Percentiles rank a stretch among this genome's conserved stretches.
These are phyloP conservation scores for Morone saxatilis DNA, from an alignment of 2,113 vertebrate genomes.

Conservation along the genomic window DNA sequence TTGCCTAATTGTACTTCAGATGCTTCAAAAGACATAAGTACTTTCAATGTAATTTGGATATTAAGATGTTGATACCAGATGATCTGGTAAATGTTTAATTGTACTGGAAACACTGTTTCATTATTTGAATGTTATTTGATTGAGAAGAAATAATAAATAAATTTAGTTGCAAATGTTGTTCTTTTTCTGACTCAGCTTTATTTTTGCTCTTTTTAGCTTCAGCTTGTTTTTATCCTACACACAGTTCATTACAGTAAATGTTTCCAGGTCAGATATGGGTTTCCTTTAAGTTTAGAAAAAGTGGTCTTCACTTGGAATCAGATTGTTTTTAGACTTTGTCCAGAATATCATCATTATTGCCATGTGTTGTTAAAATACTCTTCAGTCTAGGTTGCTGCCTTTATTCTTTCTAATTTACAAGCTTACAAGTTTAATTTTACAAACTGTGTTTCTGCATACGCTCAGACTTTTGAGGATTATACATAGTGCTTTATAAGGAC, in stretches of 20 bases:
- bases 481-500: too few species aligned
- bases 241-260: neutral
- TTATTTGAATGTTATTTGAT: neutral
- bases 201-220: neutral
- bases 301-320: too few species aligned
- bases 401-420: too few species aligned
- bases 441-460: too few species aligned
- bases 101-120: neutral
- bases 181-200: neutral
- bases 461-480: too few species aligned
- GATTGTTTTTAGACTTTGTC: too few species aligned
- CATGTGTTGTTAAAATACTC: neutral
- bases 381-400: too few species aligned
- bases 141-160: too few species aligned
- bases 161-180: neutral
- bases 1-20: neutral
- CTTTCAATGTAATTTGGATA: neutral
- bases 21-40: neutral
- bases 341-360: too few species aligned
- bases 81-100: neutral
- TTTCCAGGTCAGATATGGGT: neutral
- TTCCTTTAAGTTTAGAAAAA: neutral
- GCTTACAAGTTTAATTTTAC: too few species aligned
- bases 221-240: neutral
- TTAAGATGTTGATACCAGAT: too few species aligned